Evolutionary conservation across 2,797 vertebrate species (phyloP), one percentile per base, ranked within the genome.

Genomic region (Enteromius mattozi): DNA sequence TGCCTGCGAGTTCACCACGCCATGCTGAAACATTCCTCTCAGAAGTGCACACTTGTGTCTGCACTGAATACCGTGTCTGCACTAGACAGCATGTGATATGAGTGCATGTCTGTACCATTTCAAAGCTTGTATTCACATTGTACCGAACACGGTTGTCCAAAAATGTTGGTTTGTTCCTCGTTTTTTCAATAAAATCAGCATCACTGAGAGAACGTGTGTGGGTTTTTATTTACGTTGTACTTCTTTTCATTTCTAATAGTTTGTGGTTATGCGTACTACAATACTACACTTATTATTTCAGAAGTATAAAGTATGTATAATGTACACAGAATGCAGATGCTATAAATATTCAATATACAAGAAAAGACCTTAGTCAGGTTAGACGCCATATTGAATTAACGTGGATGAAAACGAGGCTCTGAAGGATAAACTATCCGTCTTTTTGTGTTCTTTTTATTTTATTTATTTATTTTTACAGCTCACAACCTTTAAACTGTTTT

Each of bases 101-200:
- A 80, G 78, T 51, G 42, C 7, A 70, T 37, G 17, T 80, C 65
- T 84, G 72, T 78, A 61, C 77, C 56, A 70, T 9, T 24, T 80
- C 70, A 13, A 27, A 80, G 19, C 2, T 47, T 47, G 17, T 24
- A 35, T 80, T 81, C 42, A 65, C 79, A 59, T 80, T 82, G 63
- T 51, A 54, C 76, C 61, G 24, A 68, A 70, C 68, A 78, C 24
- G 2, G 45, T 59, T 56, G 49, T 69, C 54, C 70, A 61, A 51
- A 65, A 56, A 37, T 61, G 61, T 80, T 86, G 30, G 42, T 68
- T 87, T 88, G 75, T 68, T 86, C 37, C 0, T 33, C 4, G 61
- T 40, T 89, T 91, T 88, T 89, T 30, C 74, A 92, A 94, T 92
- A 91, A 94, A 92, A 85, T 35, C 45, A 63, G 76, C 76, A 86